Percentiles rank a stretch among this genome's conserved stretches.
phyloP scores from a whole-genome alignment of 2,888 invertebrate genomes.

The Temnothorax unifasciatus region DNA sequence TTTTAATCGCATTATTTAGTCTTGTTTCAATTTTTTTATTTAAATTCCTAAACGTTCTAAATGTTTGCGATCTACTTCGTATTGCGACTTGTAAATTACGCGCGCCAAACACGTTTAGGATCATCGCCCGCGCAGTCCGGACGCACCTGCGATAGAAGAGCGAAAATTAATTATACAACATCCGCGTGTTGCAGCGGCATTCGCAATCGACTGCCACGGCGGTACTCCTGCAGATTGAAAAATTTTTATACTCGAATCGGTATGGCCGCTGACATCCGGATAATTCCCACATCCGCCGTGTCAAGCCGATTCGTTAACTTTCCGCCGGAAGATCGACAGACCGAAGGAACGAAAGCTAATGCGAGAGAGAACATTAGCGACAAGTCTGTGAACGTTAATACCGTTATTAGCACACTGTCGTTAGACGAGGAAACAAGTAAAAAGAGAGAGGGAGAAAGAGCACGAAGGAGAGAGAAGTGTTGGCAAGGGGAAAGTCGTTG shows the following conservation, averaged over 20 bases:
- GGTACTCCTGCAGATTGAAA: constrained; percentile 45
- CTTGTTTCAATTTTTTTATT: not conserved
- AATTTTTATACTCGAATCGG: constrained; percentile 19
- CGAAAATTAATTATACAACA: constrained; percentile 45
- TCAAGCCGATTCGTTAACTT: constrained; percentile 36
- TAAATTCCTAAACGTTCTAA: not conserved
- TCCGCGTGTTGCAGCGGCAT: not conserved
- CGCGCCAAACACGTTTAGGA: not conserved
- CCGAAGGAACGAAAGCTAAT: too few relatives aligned
- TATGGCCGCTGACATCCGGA: constrained; percentile 29
- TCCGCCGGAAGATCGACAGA: constrained; percentile 8
- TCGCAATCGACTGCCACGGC: constrained; percentile 23
- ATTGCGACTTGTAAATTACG: not conserved
- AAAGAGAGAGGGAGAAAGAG: not conserved
- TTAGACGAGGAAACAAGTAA: not conserved
- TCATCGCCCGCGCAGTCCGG: not conserved
- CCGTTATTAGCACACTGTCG: constrained; percentile 65
- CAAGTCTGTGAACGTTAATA: constrained; percentile 65
- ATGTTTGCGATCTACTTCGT: not conserved
- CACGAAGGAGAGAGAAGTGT: not conserved
- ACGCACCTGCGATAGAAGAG: constrained; percentile 1
- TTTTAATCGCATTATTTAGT: not conserved
- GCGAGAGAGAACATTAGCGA: constrained; percentile 38
- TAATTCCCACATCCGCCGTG: constrained; percentile 46
- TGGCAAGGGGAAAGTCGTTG: not conserved